Evolutionary conservation across 2,888 invertebrate species (phyloP), one percentile per base, ranked within the genome.

Genomic region (Actias luna): DNA sequence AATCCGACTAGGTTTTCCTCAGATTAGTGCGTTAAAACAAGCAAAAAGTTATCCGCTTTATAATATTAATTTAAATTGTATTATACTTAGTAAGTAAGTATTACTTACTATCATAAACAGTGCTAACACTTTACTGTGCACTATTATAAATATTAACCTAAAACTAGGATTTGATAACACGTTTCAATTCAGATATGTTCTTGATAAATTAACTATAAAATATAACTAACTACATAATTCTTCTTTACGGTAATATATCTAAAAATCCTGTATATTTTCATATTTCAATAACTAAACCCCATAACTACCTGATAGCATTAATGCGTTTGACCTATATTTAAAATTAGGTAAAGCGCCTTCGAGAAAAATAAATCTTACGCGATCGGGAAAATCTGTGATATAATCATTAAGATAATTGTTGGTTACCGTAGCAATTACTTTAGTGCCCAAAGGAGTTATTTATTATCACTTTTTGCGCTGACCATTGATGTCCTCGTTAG

Each of bases 381-480:
- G 27, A 22, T 50, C 35, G 29, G 50, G 63, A 61, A 64, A 64
- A 52, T 46, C 58, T 60, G 50, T 46, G 58, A 52, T 59, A 60
- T 59, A 58, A 60, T 33, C 57, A 63, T 63, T 60, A 58, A 59
- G 58, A 63, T 50, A 59, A 46, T 29, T 31, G 42, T 50, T 52
- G 46, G 18, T 16, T 25, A 50, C 16, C 22, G 46, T 50, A 25
- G 59, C 52, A 63, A 60, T 63, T 59, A 63, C 29, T 55, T n/a
- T 29, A 29, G 55, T 29, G 14, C 29, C 16, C 29, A 7, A 5
- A 3, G 55, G 42, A 42, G 42, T 55, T 29, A 55, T 55, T 25
- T 25, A 25, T 25, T 50, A 50, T 42, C 42, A 18, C 42, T 42
- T 8, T 42, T 18, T 18, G 42, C 5, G 42, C 18, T 42, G 18